phyloP scores from a whole-genome alignment of 2,888 invertebrate genomes.

The Onchidella celtica region DNA sequence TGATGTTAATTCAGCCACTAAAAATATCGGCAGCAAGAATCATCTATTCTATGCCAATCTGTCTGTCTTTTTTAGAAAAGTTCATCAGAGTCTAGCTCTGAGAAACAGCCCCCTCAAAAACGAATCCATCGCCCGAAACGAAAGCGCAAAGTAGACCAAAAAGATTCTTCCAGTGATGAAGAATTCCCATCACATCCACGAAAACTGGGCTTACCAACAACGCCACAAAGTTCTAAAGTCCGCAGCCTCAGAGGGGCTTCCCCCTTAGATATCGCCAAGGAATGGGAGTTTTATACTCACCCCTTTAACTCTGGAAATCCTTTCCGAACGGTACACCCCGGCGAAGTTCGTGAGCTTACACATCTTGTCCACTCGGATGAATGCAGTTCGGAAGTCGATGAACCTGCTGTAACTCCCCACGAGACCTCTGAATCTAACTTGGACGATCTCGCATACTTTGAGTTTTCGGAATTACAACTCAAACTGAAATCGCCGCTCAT shows the following conservation, averaged over 20 bases:
- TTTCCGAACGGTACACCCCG: too few species aligned
- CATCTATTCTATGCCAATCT: too few species aligned
- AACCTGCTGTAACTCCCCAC: neutral
- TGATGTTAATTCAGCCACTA: too few species aligned
- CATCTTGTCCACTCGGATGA: neutral
- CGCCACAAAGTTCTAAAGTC: too few species aligned
- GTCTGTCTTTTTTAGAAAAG: neutral
- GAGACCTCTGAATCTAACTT: neutral
- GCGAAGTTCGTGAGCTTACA: neutral
- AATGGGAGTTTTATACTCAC: too few species aligned
- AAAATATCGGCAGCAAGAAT: too few species aligned
- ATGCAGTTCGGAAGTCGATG: neutral
- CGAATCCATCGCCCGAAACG: neutral
- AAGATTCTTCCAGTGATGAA: neutral
- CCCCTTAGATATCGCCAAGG: too few species aligned
- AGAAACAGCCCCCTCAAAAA: neutral
- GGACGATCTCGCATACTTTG: neutral
- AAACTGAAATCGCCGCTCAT: neutral
- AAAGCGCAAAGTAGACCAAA: neutral
- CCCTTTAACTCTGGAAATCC: too few species aligned
- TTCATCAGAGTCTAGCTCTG: neutral
- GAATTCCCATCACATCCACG: neutral
- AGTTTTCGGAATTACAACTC: neutral
- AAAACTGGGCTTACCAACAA: neutral
- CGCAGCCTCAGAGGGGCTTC: too few species aligned